Evolutionary conservation across 1,140 invertebrate genomes (phyloP).

Genomic region (Bombus difficillimus): DNA sequence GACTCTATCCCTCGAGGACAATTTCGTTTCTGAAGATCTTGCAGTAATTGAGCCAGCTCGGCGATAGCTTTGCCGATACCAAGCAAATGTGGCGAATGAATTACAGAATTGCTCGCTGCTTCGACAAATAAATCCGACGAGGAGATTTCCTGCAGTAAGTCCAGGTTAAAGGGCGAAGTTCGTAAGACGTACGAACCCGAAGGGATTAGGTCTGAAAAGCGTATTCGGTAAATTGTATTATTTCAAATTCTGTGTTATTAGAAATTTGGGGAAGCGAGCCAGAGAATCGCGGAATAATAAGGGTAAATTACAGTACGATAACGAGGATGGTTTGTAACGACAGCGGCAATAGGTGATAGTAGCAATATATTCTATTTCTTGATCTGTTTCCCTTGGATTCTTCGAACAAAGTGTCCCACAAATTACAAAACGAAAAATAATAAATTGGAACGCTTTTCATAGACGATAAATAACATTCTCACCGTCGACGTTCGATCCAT

Average conservation of each 20-base stretch:
- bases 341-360: too few relatives aligned
- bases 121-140: slow-evolving; percentile 58
- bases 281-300: too few relatives aligned
- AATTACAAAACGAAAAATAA: too few relatives aligned
- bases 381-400: too few relatives aligned
- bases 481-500: slow-evolving; percentile 75
- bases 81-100: slow-evolving; percentile 74
- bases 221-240: not conserved
- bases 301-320: too few relatives aligned
- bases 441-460: too few relatives aligned
- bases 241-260: not conserved
- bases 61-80: slow-evolving; percentile 75
- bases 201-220: slow-evolving; percentile 71
- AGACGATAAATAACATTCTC: slow-evolving; percentile 1
- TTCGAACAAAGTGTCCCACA: too few relatives aligned
- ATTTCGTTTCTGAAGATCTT: slow-evolving; percentile 56
- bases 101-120: slow-evolving; percentile 43
- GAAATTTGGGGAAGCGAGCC: not conserved
- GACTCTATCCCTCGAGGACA: slow-evolving; percentile 49
- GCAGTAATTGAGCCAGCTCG: slow-evolving; percentile 63
- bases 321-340: too few relatives aligned
- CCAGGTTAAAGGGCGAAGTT: slow-evolving; percentile 59
- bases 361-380: too few relatives aligned
- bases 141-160: slow-evolving; percentile 49
- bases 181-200: slow-evolving; percentile 73